Conservation (phyloP, 2,113 vertebrate genomes). For the Setophaga coronata region DNA sequence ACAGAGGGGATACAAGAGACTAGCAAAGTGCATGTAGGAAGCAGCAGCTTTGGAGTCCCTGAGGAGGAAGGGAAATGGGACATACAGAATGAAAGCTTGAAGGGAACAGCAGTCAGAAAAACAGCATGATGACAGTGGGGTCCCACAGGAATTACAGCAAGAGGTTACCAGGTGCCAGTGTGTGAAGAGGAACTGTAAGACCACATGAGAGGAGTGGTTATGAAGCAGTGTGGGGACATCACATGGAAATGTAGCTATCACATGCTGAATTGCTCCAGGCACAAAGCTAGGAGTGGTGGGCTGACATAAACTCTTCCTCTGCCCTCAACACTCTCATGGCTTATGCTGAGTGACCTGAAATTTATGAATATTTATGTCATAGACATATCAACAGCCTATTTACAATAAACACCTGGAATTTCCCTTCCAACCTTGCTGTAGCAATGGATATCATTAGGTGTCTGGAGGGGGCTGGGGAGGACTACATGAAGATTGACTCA, state of each 20-base stretch:
- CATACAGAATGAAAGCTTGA: neutral
- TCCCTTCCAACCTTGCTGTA: neutral
- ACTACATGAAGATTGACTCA: neutral
- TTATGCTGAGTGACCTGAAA: neutral
- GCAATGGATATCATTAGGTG: neutral
- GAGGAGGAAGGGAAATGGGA: neutral
- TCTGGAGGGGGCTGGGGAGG: neutral
- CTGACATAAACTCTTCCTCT: neutral
- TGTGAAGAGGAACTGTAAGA: neutral
- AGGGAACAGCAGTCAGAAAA: neutral
- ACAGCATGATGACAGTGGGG: neutral
- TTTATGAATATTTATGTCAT: neutral
- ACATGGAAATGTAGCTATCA: neutral
- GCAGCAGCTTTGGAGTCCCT: neutral
- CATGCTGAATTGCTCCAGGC: neutral
- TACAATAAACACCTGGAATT: neutral
- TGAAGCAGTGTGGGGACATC: neutral
- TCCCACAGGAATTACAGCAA: neutral
- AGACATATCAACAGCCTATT: neutral
- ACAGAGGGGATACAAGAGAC: neutral
- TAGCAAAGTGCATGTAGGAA: neutral
- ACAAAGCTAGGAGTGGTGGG: neutral
- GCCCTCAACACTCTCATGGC: neutral
- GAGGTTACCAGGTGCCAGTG: neutral
- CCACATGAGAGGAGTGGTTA: neutral